A percentile compares a stretch with the other conserved stretches of the same genome.
These are phyloP conservation scores for Lates calcarifer DNA, from an alignment of 2,113 vertebrate species.

Conservation along the genomic window DNA sequence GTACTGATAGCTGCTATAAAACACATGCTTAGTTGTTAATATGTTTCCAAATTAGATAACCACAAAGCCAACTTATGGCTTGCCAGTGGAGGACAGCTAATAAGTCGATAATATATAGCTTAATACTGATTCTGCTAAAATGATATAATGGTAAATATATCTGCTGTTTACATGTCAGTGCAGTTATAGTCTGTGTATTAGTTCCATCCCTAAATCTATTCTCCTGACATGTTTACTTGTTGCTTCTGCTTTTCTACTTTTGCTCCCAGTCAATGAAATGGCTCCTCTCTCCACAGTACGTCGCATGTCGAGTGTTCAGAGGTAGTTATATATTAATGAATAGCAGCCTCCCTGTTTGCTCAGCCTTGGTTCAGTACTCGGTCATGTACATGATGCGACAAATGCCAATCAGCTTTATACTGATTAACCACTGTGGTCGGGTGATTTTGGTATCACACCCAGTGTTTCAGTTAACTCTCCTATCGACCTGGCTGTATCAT, in stretches of 20 bases:
- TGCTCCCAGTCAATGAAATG: background rate
- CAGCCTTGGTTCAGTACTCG: constrained; percentile 18
- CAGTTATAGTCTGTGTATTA: too few relatives aligned
- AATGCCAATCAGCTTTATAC: constrained; percentile 7
- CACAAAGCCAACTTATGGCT: too few relatives aligned
- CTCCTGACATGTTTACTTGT: background rate
- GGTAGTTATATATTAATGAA: constrained; percentile 63
- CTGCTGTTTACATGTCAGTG: too few relatives aligned
- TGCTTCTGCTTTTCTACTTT: constrained; percentile 9
- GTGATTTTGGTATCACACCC: background rate
- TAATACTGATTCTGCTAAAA: background rate
- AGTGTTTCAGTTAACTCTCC: background rate
- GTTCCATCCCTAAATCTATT: background rate
- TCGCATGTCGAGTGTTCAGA: background rate
- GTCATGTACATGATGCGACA: constrained; percentile 1
- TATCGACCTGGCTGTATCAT: background rate
- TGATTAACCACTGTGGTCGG: background rate
- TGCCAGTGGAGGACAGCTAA: too few relatives aligned
- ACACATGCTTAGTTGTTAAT: too few relatives aligned
- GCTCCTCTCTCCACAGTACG: background rate
- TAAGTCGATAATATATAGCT: background rate
- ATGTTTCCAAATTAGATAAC: too few relatives aligned
- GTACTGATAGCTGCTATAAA: too few relatives aligned
- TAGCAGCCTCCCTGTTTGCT: constrained; percentile 39
- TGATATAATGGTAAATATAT: too few relatives aligned